Percentiles rank a stretch among this genome's conserved stretches.
Conservation (phyloP, 2,113 vertebrate species). For the Pluvianellus socialis region DNA sequence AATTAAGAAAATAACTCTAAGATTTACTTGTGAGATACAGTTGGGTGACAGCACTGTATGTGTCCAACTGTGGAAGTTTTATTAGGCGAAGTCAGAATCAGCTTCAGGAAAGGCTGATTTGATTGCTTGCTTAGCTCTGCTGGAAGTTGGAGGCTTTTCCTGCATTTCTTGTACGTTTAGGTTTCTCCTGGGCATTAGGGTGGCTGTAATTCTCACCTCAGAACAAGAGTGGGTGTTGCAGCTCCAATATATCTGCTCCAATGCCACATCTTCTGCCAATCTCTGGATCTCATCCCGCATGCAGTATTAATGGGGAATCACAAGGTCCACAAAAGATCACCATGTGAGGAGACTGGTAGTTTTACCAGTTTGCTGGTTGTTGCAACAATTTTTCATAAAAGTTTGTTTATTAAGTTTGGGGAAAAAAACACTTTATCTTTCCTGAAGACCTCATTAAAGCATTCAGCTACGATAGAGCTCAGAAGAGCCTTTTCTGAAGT, state of each 20-base stretch:
- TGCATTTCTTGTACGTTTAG: neutral
- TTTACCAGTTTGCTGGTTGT: neutral
- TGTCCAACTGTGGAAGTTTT: neutral
- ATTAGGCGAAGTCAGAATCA: neutral
- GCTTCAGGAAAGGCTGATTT: neutral
- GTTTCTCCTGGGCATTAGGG: neutral
- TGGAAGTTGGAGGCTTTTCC: neutral
- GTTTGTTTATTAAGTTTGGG: neutral
- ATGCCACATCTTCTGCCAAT: neutral
- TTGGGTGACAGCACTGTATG: neutral
- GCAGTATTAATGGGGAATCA: neutral
- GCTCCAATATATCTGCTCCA: neutral
- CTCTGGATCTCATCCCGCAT: neutral
- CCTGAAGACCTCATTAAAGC: neutral
- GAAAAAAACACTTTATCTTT: neutral
- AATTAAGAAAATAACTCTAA: neutral
- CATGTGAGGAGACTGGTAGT: accelerated
- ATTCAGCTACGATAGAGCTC: neutral
- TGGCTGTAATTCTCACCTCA: neutral
- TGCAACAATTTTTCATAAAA: neutral
- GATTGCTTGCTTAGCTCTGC: neutral
- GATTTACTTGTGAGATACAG: neutral
- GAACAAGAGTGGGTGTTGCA: neutral
- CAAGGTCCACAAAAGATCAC: neutral
- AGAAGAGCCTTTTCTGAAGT: neutral